Evolutionary conservation across 2,113 vertebrate genomes (phyloP), one percentile per base, ranked within the genome.

Genomic region (Neoarius graeffei): DNA sequence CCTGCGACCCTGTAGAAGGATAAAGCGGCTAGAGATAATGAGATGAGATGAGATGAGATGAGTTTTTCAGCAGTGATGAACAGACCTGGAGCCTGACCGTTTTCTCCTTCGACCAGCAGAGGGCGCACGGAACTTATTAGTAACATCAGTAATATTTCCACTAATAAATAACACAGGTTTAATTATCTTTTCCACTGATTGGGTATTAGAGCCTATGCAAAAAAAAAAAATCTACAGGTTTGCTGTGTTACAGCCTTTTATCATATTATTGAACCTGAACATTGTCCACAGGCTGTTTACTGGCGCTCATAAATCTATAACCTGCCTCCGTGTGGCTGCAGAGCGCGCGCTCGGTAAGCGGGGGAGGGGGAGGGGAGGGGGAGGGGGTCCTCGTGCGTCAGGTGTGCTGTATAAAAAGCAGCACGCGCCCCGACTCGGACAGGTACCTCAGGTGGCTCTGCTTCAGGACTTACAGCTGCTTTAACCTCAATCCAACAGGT

Each of bases 371-470:
- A n/a, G n/a, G n/a, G n/a, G 90, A 71, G 19, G 30, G 67, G 3
- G 79, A n/a, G 66, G 42, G 52, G 86, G 35, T 35, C 35, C 48
- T 73, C 62, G 8, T 35, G 0, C 35, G 25, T 56, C 85, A 1
- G 35, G 85, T 87, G 64, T 56, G 62, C 48, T 23, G 86, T 94
- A 94, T 95, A 82, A 95, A 92, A 92, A 89, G 92, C 83, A 8
- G 91, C 7, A 30, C 80, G 80, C 19, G 57, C 19, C 30, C 9
- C 4, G 80, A 62, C 19, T 82, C 35, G 62, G 25, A 25, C 85
- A 94, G 93, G 92, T 93, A 71, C 59, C 48, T 56, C 90, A 93
- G 91, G 93, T 93, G 89, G 76, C 85, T 85, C 81, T 57, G 25
- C 57, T 14, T 42, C 85, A 69, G 30, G 80, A 82, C 73, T 64